Evolutionary conservation across 2,888 invertebrate genomes (phyloP), one percentile per base, ranked within the genome.

Genomic region (Amblyjoppa fuscipennis): DNA sequence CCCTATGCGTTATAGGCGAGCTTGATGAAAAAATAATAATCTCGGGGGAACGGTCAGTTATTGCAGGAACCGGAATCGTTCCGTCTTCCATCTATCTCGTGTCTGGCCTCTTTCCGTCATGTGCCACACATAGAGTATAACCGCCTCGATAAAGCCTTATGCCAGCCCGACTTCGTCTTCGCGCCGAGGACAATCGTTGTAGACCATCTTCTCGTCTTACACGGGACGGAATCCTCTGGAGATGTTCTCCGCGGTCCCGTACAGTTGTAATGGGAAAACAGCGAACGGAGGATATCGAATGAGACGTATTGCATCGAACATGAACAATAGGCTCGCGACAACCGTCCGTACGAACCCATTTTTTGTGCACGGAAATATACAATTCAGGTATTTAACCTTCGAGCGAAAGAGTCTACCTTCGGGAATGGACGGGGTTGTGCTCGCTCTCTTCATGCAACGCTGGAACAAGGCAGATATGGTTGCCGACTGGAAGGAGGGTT

Each of bases 1-100:
- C 75, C 70, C 59, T 53, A 77, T 34, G 75, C 82, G 85, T 45
- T 76, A 73, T 75, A 79, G 83, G 34, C 61, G 81, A 76, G 87
- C 89, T 90, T 92, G 93, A 93, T 94, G 94, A 94, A 94, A 94
- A 93, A 94, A 93, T 94, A 93, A 94, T 93, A 93, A 93, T 93
- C 93, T 91, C 91, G 73, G 73, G 91, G 91, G 93, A 92, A 89
- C 90, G 91, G 93, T 92, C 93, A 92, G 93, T 92, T 92, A 92
- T 90, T 83, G 87, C 49, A 87, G 90, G 88, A 89, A 92, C 88
- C 89, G 88, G 90, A 90, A 92, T 92, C 91, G 91, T 92, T 90
- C 90, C 83, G 85, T 86, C 88, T 88, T 87, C 85, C 74, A 53
- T 74, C 74, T 75, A 80, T 81, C 73, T 74, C 66, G 45, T 16